These are phyloP conservation scores for Eupsilia transversa DNA, from an alignment of 2,888 invertebrate species.

Conservation along the genomic window DNA sequence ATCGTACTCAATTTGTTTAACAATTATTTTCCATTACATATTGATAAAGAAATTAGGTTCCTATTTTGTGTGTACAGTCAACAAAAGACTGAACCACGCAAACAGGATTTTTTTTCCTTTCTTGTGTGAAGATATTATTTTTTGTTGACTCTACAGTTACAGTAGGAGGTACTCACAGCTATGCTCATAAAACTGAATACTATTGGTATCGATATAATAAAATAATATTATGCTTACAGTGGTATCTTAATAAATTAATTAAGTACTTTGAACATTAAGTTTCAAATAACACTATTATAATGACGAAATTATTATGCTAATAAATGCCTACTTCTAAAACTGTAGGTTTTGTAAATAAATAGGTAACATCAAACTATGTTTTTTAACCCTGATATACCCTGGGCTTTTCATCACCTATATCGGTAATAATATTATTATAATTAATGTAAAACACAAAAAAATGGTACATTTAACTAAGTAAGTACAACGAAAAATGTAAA, in stretches of 20 bases:
- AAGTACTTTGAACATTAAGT: slow-evolving; percentile 48
- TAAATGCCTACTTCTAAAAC: slow-evolving; percentile 50
- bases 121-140: not conserved
- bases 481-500: not conserved
- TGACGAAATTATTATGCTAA: slow-evolving; percentile 39
- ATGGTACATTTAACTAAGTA: not conserved
- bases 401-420: slow-evolving; percentile 17
- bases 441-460: slow-evolving; percentile 2
- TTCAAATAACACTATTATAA: slow-evolving; percentile 22
- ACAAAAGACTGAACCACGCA: not conserved
- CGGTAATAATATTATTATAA: not conserved
- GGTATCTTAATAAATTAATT: slow-evolving; percentile 27
- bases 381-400: slow-evolving; percentile 37
- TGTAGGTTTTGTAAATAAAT: slow-evolving; percentile 31
- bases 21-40: not conserved
- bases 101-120: not conserved
- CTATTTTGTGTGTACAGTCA: slow-evolving; percentile 1
- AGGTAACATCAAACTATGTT: slow-evolving; percentile 26
- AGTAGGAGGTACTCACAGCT: slow-evolving; percentile 9
- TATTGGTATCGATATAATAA: not conserved
- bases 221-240: slow-evolving; percentile 14
- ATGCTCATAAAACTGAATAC: slow-evolving; percentile 19
- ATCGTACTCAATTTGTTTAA: not conserved
- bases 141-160: not conserved
- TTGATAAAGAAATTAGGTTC: not conserved